Evolutionary conservation across 2,113 vertebrate species (phyloP).

Genomic region (Xiphophorus couchianus): DNA sequence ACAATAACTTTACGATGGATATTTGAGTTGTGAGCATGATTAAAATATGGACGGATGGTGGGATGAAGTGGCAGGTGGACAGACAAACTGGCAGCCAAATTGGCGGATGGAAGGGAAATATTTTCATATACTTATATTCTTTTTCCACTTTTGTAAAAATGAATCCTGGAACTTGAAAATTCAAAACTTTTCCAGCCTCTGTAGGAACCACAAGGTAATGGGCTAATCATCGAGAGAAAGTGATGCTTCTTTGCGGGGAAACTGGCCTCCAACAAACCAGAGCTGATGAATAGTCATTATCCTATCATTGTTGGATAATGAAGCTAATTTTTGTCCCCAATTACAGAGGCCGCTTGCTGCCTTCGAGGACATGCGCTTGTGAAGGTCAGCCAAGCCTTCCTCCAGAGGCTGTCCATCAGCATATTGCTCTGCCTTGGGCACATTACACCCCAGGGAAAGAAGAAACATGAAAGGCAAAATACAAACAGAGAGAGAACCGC

Average conservation of each 20-base stretch:
- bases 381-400: conserved; percentile 66
- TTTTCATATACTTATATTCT: no score
- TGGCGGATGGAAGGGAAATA: no score
- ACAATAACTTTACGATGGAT: background rate
- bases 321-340: conserved; percentile 42
- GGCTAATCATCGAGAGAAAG: conserved; percentile 21
- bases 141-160: no score
- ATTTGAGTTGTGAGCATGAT: background rate
- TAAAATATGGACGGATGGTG: background rate
- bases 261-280: background rate
- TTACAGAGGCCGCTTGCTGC: conserved; percentile 45
- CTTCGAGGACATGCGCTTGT: conserved; percentile 58
- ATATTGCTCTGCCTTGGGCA: conserved; percentile 51
- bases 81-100: background rate
- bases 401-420: conserved; percentile 47
- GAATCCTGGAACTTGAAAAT: no score
- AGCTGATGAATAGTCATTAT: conserved; percentile 38
- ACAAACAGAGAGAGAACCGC: conserved; percentile 39
- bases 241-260: background rate
- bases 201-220: background rate
- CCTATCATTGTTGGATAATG: conserved; percentile 60
- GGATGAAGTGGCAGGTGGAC: background rate
- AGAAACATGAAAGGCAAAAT: conserved; percentile 22
- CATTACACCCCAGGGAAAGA: conserved; percentile 32
- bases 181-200: background rate